Evolutionary conservation across 2,113 vertebrate genomes (phyloP).

Genomic region (Carollia perspicillata): DNA sequence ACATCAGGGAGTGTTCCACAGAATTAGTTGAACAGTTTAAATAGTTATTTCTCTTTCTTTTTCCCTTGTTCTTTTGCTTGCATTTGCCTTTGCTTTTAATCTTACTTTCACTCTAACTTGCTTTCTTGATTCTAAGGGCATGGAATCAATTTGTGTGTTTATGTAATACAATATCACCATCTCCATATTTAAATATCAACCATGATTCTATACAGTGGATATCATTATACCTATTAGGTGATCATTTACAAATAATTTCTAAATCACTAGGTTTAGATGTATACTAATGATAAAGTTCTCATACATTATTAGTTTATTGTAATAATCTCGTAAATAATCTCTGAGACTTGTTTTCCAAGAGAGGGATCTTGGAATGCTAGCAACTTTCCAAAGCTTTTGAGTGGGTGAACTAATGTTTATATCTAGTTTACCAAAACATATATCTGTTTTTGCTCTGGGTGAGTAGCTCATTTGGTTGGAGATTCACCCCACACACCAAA

Average conservation of each 20-base stretch:
- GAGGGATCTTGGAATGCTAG: neutral
- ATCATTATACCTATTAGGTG: neutral
- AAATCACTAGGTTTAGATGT: neutral
- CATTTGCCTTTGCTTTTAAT: neutral
- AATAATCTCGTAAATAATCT: neutral
- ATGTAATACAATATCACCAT: neutral
- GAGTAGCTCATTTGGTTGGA: no score
- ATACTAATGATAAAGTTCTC: neutral
- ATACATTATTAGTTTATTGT: neutral
- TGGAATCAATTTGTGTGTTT: neutral
- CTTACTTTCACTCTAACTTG: neutral
- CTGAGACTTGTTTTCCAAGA: neutral
- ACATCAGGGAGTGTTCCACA: rapidly evolving
- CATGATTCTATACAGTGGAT: neutral
- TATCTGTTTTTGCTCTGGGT: neutral
- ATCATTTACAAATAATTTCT: neutral
- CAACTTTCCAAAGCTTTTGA: neutral
- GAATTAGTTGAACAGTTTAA: neutral
- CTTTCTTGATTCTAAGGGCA: neutral
- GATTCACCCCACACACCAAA: no score
- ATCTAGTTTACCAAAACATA: neutral
- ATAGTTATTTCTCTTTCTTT: neutral
- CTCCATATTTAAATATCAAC: neutral
- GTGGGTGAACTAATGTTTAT: neutral
- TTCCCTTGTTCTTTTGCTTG: neutral